Base-by-base conservation (phyloP, 1,140 invertebrate species). In the Trialeurodes vaporariorum region DNA sequence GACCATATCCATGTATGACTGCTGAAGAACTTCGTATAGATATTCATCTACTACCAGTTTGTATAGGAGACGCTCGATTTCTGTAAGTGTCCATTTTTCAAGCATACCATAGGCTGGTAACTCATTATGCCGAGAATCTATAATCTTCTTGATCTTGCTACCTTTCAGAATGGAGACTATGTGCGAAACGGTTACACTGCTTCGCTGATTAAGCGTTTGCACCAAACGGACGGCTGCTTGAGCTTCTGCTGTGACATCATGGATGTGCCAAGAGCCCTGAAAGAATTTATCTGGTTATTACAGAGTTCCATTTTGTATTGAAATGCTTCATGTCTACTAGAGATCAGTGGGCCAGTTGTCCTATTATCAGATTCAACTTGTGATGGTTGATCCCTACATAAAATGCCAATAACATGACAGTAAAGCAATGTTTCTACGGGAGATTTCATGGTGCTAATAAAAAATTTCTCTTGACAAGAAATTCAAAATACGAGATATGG, bases 21-120 rank as follows among this genome's bases (percentile, higher is more conserved):
- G 82, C 49, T 87, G 82, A 65, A 91, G 80, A 59, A 89, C 83
- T 79, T 97, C 93, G n/a, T 82, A 78, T 0, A 97, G 77, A 75
- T 87, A 86, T 1, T 86, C 85, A 66, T 93, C 87, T 34, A 92
- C 82, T 0, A 94, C 85, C 69, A 98, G 79, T 75, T 90, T 86
- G 61, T 89, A 85, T 25, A 97, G 75, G 34, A 97, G 79, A 2
- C 93, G 80, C 76, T 92, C 89, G 27, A 88, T 82, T 75, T 97
- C 92, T 25, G 77, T 77, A 71, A 86, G 84, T 5, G 81, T 78
- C 85, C 91, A 92, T 0, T 78, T 73, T 72, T 83, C 84, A 0
- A 86, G 83, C 25, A 77, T 76, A 1, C 86, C 88, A 78, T 89
- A 86, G 24, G 89, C 74, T 1, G 79, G 72, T 67, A 83, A 77